Evolutionary conservation across 2,113 vertebrate species (phyloP).

Genomic region (Miniopterus natalensis): DNA sequence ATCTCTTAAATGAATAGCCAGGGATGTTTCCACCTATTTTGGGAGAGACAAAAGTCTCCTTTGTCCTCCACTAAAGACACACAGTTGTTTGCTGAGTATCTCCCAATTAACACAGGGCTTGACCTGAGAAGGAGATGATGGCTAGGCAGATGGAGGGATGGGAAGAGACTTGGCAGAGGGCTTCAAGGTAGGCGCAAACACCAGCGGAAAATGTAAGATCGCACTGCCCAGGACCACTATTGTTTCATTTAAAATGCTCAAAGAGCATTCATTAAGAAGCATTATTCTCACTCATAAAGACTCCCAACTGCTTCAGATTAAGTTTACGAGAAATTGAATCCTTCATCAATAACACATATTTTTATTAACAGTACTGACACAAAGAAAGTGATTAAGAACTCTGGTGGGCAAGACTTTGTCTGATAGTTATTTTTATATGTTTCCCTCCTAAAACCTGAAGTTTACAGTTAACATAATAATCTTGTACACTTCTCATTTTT

Average conservation of each 20-base stretch:
- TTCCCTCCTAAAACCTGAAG: neutral
- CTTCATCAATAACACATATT: constrained; percentile 12
- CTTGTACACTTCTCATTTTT: constrained; percentile 61
- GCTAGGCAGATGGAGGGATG: neutral
- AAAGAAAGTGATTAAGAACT: constrained; percentile 11
- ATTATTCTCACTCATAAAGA: neutral
- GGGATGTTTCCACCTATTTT: constrained; percentile 42
- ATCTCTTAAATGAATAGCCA: constrained; percentile 63
- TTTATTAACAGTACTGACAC: constrained; percentile 41
- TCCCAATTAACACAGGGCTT: neutral
- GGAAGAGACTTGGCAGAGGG: neutral
- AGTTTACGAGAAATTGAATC: constrained; percentile 29
- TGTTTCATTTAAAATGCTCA: constrained; percentile 5
- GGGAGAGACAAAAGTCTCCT: constrained; percentile 35
- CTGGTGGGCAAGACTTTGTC: neutral
- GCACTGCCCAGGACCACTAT: neutral
- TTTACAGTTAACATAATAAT: constrained; percentile 58
- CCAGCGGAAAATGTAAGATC: neutral
- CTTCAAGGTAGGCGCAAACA: neutral
- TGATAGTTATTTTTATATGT: neutral
- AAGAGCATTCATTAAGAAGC: constrained; percentile 22
- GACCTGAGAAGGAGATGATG: neutral
- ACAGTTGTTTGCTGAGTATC: neutral
- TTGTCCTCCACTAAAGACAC: neutral
- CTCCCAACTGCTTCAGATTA: neutral